phyloP scores from a whole-genome alignment of 2,113 vertebrate genomes.

The Oxygymnocypris stewartii region DNA sequence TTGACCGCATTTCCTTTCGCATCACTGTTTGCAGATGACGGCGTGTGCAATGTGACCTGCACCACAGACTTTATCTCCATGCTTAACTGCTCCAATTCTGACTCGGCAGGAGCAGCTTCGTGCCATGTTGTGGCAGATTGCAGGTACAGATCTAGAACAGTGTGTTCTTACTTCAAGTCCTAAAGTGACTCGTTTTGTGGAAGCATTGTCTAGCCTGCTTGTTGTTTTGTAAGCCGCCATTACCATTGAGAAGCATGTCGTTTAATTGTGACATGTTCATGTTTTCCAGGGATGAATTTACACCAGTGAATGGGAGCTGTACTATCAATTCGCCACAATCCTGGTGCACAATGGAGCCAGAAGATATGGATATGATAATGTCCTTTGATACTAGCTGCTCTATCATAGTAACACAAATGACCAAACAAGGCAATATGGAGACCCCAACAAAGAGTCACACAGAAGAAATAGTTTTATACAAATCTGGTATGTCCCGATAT shows the following conservation, averaged over 20 bases:
- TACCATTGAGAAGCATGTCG: neutral
- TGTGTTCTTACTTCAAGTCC: neutral
- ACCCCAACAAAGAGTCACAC: neutral
- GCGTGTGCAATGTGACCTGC: slow-evolving; percentile 50
- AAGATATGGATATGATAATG: fast-evolving
- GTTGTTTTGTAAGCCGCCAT: neutral
- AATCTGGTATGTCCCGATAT: slow-evolving; percentile 58
- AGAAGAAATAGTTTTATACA: slow-evolving; percentile 23
- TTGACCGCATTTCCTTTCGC: neutral
- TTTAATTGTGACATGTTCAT: neutral
- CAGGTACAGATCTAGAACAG: slow-evolving; percentile 43
- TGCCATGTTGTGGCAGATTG: slow-evolving; percentile 46
- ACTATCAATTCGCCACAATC: slow-evolving; percentile 52
- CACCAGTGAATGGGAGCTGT: slow-evolving; percentile 52
- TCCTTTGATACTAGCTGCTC: slow-evolving; percentile 48
- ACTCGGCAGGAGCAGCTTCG: neutral
- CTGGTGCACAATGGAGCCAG: slow-evolving; percentile 64
- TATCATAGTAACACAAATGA: neutral
- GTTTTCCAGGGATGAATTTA: slow-evolving; percentile 11
- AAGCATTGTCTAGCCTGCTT: neutral
- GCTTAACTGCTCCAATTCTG: slow-evolving; percentile 57
- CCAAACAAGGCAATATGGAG: too few species aligned
- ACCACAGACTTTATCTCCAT: slow-evolving; percentile 56
- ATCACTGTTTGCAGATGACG: slow-evolving; percentile 42
- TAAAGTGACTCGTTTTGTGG: neutral